These are phyloP conservation scores for Fopius arisanus DNA, from an alignment of 1,140 invertebrate species.

Conservation along the genomic window DNA sequence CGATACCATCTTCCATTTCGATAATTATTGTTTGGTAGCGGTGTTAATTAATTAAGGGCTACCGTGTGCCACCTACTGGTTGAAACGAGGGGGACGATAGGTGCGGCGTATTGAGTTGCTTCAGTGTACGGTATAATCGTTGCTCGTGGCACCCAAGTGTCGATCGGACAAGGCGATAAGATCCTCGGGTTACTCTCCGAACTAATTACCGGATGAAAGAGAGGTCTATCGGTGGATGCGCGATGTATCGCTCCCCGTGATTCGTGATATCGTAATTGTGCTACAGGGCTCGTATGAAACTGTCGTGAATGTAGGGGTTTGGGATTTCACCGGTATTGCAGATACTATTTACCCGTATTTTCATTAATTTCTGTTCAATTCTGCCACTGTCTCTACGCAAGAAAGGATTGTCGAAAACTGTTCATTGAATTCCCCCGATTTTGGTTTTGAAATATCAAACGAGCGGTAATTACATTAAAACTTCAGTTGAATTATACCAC, in stretches of 20 bases:
- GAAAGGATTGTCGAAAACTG: too few species aligned
- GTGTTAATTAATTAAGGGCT: conserved; percentile 51
- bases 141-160: conserved; percentile 20
- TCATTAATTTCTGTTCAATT: too few species aligned
- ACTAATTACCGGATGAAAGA: conserved; percentile 60
- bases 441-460: too few species aligned
- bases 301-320: not conserved
- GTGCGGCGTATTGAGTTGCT: conserved; percentile 21
- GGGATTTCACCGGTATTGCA: too few species aligned
- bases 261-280: conserved; percentile 29
- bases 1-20: conserved; percentile 60
- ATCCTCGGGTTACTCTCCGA: conserved; percentile 48
- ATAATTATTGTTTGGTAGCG: conserved; percentile 59
- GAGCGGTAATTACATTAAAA: too few species aligned
- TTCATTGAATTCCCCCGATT: too few species aligned
- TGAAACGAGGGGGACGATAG: not conserved
- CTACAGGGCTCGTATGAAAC: not conserved
- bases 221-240: conserved; percentile 53
- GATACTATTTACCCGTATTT: too few species aligned
- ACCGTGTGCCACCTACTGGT: not conserved
- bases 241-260: conserved; percentile 33
- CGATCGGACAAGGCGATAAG: conserved; percentile 54
- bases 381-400: too few species aligned
- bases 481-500: too few species aligned
- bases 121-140: not conserved